Conservation (phyloP, 1,140 invertebrate genomes). For the Caerostris extrusa region DNA sequence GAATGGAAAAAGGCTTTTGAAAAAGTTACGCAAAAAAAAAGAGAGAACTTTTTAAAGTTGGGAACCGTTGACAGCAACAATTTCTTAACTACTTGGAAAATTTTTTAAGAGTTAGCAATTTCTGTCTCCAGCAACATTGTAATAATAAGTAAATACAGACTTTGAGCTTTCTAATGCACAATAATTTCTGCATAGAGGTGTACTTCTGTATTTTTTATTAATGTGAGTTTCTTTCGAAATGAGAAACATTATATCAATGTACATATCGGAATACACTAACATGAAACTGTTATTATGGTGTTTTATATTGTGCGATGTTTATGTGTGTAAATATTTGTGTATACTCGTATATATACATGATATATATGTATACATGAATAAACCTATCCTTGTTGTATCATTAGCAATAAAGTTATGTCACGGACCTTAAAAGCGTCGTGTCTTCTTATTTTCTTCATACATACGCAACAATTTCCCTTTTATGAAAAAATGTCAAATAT, state of each 20-base stretch:
- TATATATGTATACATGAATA: constrained; percentile 61
- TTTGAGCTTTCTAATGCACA: constrained; percentile 58
- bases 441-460: background rate
- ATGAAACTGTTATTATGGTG: constrained; percentile 32
- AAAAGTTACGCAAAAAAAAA: too few species aligned
- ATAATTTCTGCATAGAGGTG: constrained; percentile 57
- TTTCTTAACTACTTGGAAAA: background rate
- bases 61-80: background rate
- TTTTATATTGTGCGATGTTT: constrained; percentile 66
- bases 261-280: constrained; percentile 15
- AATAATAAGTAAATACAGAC: background rate
- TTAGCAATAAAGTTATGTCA: constrained; percentile 63
- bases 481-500: background rate
- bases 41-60: too few species aligned
- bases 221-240: background rate
- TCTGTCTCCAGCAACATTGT: constrained; percentile 8
- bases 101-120: background rate
- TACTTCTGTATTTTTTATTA: constrained; percentile 47
- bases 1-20: too few species aligned
- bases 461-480: background rate
- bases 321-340: constrained; percentile 36
- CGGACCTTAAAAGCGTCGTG: background rate
- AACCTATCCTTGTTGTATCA: constrained; percentile 66
- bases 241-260: background rate
- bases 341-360: background rate